phyloP scores from a whole-genome alignment of 2,113 vertebrate genomes.

The Glaucomys volans region DNA sequence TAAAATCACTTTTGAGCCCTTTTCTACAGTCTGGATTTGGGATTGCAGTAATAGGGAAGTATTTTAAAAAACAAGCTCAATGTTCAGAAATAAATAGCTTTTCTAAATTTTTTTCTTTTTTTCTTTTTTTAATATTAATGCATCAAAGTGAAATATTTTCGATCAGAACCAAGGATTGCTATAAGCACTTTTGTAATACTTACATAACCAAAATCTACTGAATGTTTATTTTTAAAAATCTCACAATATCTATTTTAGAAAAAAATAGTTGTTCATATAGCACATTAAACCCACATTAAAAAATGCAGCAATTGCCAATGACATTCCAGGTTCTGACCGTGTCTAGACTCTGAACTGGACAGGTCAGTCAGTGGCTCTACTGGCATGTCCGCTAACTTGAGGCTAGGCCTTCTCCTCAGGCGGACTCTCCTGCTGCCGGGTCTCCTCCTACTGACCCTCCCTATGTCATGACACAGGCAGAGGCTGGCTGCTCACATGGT shows the following conservation, averaged over 20 bases:
- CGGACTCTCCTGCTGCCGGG: neutral
- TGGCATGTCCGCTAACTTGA: neutral
- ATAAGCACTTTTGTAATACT: slow-evolving; percentile 58
- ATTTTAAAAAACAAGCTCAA: slow-evolving; percentile 34
- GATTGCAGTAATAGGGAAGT: slow-evolving; percentile 30
- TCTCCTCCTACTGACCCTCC: slow-evolving; percentile 10
- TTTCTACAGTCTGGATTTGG: slow-evolving; percentile 59
- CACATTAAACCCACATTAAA: slow-evolving; percentile 76
- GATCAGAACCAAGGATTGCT: slow-evolving; percentile 47
- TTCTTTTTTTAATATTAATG: slow-evolving; percentile 65
- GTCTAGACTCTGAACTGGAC: slow-evolving; percentile 23
- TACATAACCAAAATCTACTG: slow-evolving; percentile 74
- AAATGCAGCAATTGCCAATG: slow-evolving; percentile 37
- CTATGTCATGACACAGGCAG: neutral
- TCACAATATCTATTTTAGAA: slow-evolving; percentile 29
- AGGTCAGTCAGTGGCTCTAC: neutral
- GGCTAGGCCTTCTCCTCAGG: neutral
- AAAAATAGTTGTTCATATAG: slow-evolving; percentile 61
- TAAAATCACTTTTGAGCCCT: neutral
- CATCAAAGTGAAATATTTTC: slow-evolving; percentile 41
- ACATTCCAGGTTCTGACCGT: slow-evolving; percentile 51
- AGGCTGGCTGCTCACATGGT: neutral
- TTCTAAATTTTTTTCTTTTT: slow-evolving; percentile 45
- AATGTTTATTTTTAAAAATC: slow-evolving; percentile 39
- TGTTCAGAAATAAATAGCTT: slow-evolving; percentile 61